Conservation (phyloP, 2,888 invertebrate genomes). For the Drosophila planitibia region DNA sequence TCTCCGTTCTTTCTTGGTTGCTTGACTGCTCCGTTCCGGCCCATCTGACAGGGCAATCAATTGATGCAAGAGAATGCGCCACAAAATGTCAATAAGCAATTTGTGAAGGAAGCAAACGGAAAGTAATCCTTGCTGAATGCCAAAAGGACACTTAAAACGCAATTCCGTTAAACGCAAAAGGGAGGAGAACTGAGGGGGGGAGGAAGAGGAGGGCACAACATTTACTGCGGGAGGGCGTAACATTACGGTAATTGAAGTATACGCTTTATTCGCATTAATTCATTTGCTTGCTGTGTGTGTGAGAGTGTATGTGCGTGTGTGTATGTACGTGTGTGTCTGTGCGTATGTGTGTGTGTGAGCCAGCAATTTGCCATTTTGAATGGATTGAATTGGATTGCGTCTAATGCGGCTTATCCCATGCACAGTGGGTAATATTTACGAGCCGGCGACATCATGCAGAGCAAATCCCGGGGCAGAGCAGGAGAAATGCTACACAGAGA, state of each 20-base stretch:
- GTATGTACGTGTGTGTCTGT: conserved; percentile 1
- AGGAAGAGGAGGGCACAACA: conserved; percentile 13
- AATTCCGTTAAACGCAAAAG: conserved; percentile 71
- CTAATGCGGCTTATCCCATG: conserved; percentile 66
- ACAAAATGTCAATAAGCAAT: conserved; percentile 73
- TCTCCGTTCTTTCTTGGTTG: not conserved
- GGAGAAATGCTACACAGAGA: not conserved
- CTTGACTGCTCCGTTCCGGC: conserved; percentile 4
- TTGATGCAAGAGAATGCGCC: conserved; percentile 69
- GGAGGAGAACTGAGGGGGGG: conserved; percentile 4
- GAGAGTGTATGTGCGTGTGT: not conserved
- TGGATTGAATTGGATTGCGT: conserved; percentile 69
- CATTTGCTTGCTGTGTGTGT: conserved; percentile 11
- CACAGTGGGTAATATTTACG: conserved; percentile 65
- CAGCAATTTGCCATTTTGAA: conserved; percentile 65
- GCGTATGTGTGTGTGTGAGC: conserved; percentile 15
- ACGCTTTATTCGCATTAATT: conserved; percentile 52
- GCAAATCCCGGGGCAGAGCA: conserved; percentile 3
- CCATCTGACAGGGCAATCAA: conserved; percentile 62
- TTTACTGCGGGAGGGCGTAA: conserved; percentile 16
- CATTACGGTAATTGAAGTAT: conserved; percentile 60
- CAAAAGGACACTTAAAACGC: conserved; percentile 65
- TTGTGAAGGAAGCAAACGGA: conserved; percentile 19
- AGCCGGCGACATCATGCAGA: conserved; percentile 54
- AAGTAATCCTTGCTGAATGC: conserved; percentile 14